Percentiles rank a stretch among this genome's conserved stretches.
Conservation (phyloP, 2,888 invertebrate species). For the Tetanocera ferruginea region DNA sequence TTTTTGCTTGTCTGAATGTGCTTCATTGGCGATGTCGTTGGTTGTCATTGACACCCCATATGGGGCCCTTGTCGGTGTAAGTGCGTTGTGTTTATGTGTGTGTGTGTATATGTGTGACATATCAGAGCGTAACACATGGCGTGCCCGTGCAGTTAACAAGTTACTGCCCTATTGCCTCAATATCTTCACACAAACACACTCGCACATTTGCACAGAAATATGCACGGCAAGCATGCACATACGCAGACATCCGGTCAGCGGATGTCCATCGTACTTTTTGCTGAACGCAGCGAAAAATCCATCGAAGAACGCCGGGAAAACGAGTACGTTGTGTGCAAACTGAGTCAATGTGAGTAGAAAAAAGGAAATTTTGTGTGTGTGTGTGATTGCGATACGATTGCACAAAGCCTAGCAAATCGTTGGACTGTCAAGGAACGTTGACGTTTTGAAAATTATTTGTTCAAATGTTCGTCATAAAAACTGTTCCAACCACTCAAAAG, state of each 20-base stretch:
- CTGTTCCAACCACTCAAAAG: neutral
- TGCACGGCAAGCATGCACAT: neutral
- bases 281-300: constrained; percentile 36
- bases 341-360: neutral
- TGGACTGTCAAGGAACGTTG: neutral
- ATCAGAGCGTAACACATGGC: constrained; percentile 12
- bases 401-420: neutral
- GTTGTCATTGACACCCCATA: constrained; percentile 30
- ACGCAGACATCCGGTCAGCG: constrained; percentile 35
- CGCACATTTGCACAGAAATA: neutral
- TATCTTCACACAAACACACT: neutral
- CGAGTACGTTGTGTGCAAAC: neutral
- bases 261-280: constrained; percentile 43
- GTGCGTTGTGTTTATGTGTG: neutral
- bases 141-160: constrained; percentile 29
- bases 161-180: constrained; percentile 13
- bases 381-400: neutral
- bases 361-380: neutral
- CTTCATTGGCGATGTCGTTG: constrained; percentile 13
- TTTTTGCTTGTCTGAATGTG: constrained; percentile 15
- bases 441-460: neutral
- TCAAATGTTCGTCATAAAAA: neutral
- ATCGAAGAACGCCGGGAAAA: constrained; percentile 4
- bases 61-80: constrained; percentile 1
- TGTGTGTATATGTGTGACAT: neutral